These are phyloP conservation scores for Sander vitreus DNA, from an alignment of 2,113 vertebrate species.

Conservation along the genomic window DNA sequence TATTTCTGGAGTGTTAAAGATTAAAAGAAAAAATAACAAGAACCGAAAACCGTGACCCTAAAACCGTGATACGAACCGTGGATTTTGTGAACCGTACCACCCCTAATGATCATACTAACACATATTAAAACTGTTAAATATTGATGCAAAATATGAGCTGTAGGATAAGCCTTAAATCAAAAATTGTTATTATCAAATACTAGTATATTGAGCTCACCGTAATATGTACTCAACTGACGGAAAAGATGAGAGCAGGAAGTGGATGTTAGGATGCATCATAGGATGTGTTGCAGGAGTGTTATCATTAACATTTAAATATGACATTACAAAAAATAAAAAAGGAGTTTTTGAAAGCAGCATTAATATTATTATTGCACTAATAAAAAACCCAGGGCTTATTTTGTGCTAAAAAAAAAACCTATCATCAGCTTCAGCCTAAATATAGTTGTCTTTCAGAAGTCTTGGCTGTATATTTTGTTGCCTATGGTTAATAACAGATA, in stretches of 20 bases:
- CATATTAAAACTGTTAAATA: slow-evolving; percentile 13
- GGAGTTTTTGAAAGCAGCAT: no score
- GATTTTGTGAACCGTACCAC: no score
- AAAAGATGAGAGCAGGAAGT: background rate
- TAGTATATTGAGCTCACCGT: background rate
- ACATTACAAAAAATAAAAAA: no score
- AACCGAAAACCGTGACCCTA: no score
- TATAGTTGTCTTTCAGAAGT: background rate
- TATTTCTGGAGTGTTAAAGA: no score
- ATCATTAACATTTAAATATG: no score
- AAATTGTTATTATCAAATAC: background rate
- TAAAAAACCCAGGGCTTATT: no score
- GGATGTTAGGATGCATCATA: background rate
- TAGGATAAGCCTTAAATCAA: background rate
- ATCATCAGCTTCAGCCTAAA: background rate
- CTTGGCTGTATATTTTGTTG: background rate
- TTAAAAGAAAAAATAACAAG: no score
- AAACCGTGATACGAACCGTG: no score
- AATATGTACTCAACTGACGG: background rate
- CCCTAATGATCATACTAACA: background rate
- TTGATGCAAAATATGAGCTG: slow-evolving; percentile 1
- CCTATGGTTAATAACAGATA: background rate
- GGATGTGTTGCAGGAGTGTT: background rate
- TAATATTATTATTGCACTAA: no score
- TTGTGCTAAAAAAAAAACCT: no score